Evolutionary conservation across 2,888 invertebrate genomes (phyloP).

Genomic region (Drosophila engyochracea): DNA sequence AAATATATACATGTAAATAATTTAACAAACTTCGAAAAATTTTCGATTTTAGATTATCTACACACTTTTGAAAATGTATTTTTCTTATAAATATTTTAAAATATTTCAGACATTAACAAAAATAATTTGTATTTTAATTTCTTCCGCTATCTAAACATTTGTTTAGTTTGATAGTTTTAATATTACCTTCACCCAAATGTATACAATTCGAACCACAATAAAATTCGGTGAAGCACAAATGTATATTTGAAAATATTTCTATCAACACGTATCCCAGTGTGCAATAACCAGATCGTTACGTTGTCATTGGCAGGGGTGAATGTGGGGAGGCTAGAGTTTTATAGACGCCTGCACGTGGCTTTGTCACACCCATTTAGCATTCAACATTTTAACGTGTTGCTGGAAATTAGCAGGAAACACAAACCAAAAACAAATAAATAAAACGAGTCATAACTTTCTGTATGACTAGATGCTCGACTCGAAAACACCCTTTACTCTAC

Average conservation of each 20-base stretch:
- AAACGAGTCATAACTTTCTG: background rate
- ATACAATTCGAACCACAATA: background rate
- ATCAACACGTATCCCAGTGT: constrained; percentile 21
- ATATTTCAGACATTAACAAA: background rate
- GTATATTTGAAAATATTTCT: background rate
- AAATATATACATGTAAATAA: background rate
- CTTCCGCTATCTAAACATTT: fast-evolving
- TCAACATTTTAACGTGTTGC: constrained; percentile 61
- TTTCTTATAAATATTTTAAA: background rate
- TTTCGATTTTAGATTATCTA: background rate
- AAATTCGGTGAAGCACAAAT: background rate
- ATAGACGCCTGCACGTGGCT: constrained; percentile 65
- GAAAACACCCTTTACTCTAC: background rate
- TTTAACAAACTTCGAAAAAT: background rate
- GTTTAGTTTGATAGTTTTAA: background rate
- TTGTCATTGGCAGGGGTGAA: constrained; percentile 13
- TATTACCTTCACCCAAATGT: background rate
- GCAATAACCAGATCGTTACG: constrained; percentile 26
- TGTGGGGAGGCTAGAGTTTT: constrained; percentile 9
- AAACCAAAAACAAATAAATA: constrained; percentile 25
- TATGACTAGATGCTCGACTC: background rate
- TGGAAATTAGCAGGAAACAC: constrained; percentile 61
- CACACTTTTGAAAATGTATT: background rate
- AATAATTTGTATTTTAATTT: background rate
- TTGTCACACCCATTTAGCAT: constrained; percentile 63